Base-by-base conservation (phyloP, 2,113 vertebrate species). In the Passer domesticus region DNA sequence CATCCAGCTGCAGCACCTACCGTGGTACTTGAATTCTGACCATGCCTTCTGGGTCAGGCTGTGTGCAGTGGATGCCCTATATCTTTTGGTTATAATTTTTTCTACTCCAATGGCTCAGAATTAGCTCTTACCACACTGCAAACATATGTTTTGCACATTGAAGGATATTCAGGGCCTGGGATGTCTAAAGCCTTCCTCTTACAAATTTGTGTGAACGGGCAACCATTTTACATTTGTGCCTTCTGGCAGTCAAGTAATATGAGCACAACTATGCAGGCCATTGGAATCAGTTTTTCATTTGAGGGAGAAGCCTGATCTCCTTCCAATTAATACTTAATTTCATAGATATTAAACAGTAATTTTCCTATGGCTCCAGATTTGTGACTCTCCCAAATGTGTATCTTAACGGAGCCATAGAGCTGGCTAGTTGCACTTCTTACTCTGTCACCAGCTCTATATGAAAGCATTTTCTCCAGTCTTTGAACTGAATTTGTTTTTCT, bases 311-410 rank as follows among this genome's bases (percentile, higher is more conserved):
- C 64, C 47, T 15, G 3, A 47, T 85, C 74, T 72, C 85, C 47
- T 75, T 94, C 37, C 46, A 77, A 70, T 92, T 92, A 94, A 83
- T 74, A 81, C 14, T 52, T 89, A 60, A 87, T 92, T 89, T 79
- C 9, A 68, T 44, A 91, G 44, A 39, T 79, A 25, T 82, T 91
- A 87, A 96, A 21, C 18, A 63, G 28, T 63, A 24, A 92, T 82
- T 89, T 86, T 77, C 81, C 77, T 68, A 44, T 47, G 35, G 33
- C 22, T 92, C 33, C 19, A 64, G 56, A 76, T 88, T 59, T 59
- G 25, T 75, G 37, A 27, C 27, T 58, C 15, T 94, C 39, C 44
- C 58, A 93, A 47, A 70, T 18, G 17, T 18, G 6, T 56, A 39
- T 35, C 9, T 70, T 84, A 53, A 63, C 23, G 63, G 55, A 82